phyloP scores from a whole-genome alignment of 2,113 vertebrate genomes.

The Varanus salvator region DNA sequence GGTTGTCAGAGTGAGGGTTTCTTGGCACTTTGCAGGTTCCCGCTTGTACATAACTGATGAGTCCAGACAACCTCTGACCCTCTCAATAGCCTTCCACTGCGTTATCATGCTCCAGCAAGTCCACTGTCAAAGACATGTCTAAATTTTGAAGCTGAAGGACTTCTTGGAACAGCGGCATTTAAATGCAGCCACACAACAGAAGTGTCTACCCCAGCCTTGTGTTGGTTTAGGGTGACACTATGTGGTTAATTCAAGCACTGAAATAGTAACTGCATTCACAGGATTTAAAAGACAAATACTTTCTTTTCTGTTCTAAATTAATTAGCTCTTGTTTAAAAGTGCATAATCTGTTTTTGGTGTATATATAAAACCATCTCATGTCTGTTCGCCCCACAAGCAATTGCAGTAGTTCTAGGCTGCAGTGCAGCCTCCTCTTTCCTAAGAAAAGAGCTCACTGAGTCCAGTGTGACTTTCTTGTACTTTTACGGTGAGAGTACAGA shows the following conservation, averaged over 20 bases:
- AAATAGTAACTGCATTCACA: conserved; percentile 24
- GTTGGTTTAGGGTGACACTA: conserved; percentile 74
- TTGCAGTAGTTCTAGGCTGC: neutral
- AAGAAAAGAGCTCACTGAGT: neutral
- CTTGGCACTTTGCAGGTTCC: neutral
- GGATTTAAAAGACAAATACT: neutral
- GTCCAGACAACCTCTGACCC: neutral
- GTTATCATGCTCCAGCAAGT: neutral
- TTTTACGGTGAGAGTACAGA: neutral
- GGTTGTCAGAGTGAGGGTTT: neutral
- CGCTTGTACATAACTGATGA: neutral
- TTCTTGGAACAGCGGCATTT: neutral
- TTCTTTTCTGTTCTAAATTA: neutral
- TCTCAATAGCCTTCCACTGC: neutral
- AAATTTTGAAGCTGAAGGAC: neutral
- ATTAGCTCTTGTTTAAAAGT: neutral
- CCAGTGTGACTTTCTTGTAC: neutral
- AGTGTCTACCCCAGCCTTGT: neutral
- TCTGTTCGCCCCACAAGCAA: neutral
- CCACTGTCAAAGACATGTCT: neutral
- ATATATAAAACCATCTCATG: neutral
- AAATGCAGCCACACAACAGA: neutral
- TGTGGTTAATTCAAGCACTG: conserved; percentile 69
- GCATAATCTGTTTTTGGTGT: neutral
- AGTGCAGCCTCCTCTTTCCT: neutral